Evolutionary conservation across 2,888 invertebrate species (phyloP).

Genomic region (Papilio demoleus): DNA sequence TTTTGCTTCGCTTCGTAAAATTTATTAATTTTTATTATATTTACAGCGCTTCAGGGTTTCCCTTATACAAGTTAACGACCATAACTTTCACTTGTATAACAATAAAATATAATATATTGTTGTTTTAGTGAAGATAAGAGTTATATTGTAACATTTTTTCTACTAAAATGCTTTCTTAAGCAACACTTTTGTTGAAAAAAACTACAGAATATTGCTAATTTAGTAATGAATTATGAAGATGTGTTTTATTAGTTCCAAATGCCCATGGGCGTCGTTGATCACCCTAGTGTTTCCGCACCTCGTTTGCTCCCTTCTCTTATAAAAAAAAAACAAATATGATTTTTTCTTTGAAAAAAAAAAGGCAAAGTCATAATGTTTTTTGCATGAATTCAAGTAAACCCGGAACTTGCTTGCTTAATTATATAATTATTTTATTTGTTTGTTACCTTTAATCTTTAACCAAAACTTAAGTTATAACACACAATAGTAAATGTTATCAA

Average conservation of each 20-base stretch:
- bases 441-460: neutral
- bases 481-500: conserved; percentile 6
- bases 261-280: no score
- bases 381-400: no score
- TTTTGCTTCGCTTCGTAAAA: neutral
- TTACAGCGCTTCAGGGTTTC: neutral
- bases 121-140: neutral
- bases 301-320: no score
- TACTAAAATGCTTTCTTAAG: neutral
- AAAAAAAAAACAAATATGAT: no score
- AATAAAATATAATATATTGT: conserved; percentile 10
- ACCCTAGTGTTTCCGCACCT: no score
- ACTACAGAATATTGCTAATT: neutral
- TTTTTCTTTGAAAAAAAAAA: no score
- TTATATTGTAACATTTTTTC: neutral
- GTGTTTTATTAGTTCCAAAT: no score
- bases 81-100: conserved; percentile 6
- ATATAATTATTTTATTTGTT: neutral
- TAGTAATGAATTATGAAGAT: neutral
- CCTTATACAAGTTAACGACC: conserved; percentile 13
- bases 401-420: no score
- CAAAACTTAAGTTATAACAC: neutral
- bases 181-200: neutral
- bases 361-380: no score
- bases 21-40: neutral